Percentiles rank a stretch among this genome's conserved stretches.
Conservation (phyloP, 2,797 vertebrate species). For the Potorous gilbertii region DNA sequence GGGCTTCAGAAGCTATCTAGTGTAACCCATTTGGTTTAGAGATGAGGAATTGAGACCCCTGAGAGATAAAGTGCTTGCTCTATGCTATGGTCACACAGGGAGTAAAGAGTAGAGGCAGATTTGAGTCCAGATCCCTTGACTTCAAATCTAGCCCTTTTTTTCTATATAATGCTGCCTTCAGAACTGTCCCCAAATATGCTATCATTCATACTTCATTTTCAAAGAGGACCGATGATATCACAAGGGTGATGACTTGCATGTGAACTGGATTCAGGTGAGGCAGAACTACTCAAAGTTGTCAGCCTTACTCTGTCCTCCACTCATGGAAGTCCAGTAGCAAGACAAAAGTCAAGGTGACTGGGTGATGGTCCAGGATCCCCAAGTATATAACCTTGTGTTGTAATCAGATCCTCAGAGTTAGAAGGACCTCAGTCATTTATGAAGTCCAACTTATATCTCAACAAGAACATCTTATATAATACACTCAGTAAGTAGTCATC, state of each 20-base stretch:
- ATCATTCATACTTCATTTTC: neutral
- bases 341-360: neutral
- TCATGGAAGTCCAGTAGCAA: neutral
- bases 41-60: neutral
- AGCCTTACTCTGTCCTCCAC: neutral
- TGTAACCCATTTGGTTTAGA: neutral
- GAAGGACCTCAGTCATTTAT: neutral
- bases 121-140: neutral
- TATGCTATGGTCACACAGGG: neutral
- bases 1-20: neutral
- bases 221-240: neutral
- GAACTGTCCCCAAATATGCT: neutral
- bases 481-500: neutral
- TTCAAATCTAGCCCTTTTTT: neutral
- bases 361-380: neutral
- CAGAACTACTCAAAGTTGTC: neutral
- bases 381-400: neutral
- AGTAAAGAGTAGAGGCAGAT: neutral
- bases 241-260: neutral
- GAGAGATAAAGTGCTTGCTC: neutral
- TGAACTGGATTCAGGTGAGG: neutral
- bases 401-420: neutral
- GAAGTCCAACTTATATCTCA: neutral
- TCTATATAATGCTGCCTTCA: neutral
- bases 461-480: neutral